These are phyloP conservation scores for Oncorhynchus masou DNA, from an alignment of 2,113 vertebrate genomes.

Conservation along the genomic window DNA sequence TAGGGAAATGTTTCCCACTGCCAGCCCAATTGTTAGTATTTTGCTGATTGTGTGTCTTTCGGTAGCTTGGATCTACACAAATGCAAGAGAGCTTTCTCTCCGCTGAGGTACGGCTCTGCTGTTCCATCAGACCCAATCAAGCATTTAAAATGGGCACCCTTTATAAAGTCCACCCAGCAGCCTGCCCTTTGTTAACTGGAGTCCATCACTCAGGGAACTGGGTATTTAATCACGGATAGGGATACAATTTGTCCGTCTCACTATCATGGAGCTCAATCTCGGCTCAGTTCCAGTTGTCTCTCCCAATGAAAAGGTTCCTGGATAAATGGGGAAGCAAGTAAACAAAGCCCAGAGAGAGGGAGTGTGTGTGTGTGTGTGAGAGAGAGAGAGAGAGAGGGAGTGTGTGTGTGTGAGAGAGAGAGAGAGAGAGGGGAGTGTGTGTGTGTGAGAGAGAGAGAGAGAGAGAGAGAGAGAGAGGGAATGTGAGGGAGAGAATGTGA, in stretches of 20 bases:
- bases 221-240: neutral
- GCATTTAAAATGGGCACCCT: constrained; percentile 13
- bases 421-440: neutral
- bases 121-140: constrained; percentile 19
- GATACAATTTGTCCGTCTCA: neutral
- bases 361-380: neutral
- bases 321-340: neutral
- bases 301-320: neutral
- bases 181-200: neutral
- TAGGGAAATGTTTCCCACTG: too few relatives aligned
- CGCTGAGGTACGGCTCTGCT: too few relatives aligned
- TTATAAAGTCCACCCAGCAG: neutral
- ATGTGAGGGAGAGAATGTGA: neutral
- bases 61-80: too few relatives aligned
- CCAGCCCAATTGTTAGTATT: too few relatives aligned
- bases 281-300: neutral
- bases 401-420: neutral
- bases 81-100: too few relatives aligned
- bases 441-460: neutral
- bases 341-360: neutral
- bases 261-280: neutral
- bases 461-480: too few relatives aligned
- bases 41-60: too few relatives aligned
- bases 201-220: constrained; percentile 1
- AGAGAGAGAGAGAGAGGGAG: too few relatives aligned